Evolutionary conservation across 2,797 vertebrate species (phyloP), one percentile per base, ranked within the genome.

Genomic region (Masticophis lateralis): DNA sequence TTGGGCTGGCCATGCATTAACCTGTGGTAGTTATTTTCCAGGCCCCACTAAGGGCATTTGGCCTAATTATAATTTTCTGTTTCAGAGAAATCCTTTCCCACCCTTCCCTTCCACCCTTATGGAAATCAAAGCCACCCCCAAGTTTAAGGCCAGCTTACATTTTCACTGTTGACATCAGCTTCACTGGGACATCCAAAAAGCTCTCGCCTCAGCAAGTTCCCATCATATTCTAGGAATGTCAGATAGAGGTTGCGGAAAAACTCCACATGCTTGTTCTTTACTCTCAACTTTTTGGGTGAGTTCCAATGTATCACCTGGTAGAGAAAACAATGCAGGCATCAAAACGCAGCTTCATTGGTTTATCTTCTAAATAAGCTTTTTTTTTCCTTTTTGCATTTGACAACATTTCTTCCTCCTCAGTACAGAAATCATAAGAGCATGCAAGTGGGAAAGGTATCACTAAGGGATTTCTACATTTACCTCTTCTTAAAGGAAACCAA

Each of bases 181-280:
- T 99, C 98, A 0, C 99, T 99, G 95, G 99, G 99, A 95, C 99
- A 99, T 92, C 99, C 99, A 5, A 99, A 99, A 53, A 99, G 98
- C 89, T 99, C 99, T 13, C 99, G 96, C 53, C 99, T 97, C 94
- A 99, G 97, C 90, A 99, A 98, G 97, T 99, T 99, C 12, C 99
- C 99, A 0, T 99, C 99, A 0, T 99, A 99, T 95, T 99, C 99
- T 97, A 99, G 97, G 92, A 99, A 99, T 32, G 99, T 99, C 93
- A 99, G 98, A 96, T 99, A 99, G 90, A 99, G 99, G 95, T 99
- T 99, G 61, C 99, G 98, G 96, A 99, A 99, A 92, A 99, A 99
- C 97, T 99, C 99, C 90, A 99, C 99, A 0, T 99, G 99, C 95
- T 99, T 99, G 98, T 99, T 99, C 97, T 99, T 99, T 91, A 99